A percentile compares a stretch with the other conserved stretches of the same genome.
phyloP scores from a whole-genome alignment of 2,888 invertebrate genomes.

The Halictus quadricinctus region DNA sequence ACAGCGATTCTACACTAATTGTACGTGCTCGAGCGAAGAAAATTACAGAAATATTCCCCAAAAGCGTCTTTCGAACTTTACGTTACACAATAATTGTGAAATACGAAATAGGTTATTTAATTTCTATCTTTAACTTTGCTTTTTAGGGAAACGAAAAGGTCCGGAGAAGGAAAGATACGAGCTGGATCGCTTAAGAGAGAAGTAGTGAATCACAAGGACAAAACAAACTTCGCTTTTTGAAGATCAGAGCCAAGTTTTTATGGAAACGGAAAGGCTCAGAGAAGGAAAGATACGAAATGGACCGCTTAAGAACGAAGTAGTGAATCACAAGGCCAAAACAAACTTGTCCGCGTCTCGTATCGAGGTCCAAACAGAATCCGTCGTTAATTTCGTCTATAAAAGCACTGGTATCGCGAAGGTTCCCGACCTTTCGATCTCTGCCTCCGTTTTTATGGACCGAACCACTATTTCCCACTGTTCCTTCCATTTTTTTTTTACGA shows the following conservation, averaged over 20 bases:
- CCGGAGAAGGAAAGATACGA: no score
- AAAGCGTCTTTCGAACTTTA: no score
- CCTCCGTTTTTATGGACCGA: constrained; percentile 13
- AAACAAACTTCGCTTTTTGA: neutral
- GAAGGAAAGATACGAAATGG: neutral
- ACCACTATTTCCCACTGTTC: neutral
- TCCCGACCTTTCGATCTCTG: neutral
- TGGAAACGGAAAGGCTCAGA: neutral
- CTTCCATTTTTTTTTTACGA: constrained; percentile 43
- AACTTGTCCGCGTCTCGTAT: constrained; percentile 22
- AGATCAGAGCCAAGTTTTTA: neutral
- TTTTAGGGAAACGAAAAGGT: no score
- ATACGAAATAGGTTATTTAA: no score
- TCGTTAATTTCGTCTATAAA: constrained; percentile 43
- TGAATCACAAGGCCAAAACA: constrained; percentile 16
- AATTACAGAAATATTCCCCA: no score
- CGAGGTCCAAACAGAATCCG: constrained; percentile 24
- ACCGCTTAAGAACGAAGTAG: neutral
- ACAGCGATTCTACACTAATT: no score
- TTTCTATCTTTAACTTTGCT: no score
- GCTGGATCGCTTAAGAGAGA: no score
- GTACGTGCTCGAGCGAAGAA: no score
- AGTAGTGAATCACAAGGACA: no score
- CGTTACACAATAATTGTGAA: no score
- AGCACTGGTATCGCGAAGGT: constrained; percentile 19